These are phyloP conservation scores for Drosophila formosana DNA, from an alignment of 2,888 invertebrate species.

Conservation along the genomic window DNA sequence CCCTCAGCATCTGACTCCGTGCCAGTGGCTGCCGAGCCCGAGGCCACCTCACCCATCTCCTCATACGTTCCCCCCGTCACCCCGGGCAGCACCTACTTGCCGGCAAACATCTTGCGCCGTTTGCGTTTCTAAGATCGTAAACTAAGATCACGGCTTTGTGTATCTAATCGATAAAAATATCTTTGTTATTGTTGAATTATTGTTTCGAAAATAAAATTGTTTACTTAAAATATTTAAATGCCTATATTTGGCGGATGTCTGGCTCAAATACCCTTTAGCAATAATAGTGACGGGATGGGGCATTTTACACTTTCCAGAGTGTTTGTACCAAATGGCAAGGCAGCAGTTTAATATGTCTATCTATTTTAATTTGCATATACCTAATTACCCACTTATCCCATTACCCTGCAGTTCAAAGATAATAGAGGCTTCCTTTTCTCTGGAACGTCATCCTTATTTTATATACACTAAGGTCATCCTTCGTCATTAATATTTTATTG, in stretches of 20 bases:
- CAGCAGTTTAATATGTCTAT: no score
- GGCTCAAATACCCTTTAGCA: slow-evolving; percentile 2
- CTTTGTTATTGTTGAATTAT: slow-evolving; percentile 65
- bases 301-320: not conserved
- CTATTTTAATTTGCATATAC: no score
- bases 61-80: slow-evolving; percentile 67
- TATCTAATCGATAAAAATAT: slow-evolving; percentile 34
- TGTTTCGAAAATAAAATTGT: slow-evolving; percentile 59
- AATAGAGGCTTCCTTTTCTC: no score
- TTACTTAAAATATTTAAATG: slow-evolving; percentile 52
- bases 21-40: slow-evolving; percentile 26
- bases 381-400: no score
- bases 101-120: slow-evolving; percentile 73
- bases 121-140: slow-evolving; percentile 60
- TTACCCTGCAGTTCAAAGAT: no score
- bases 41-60: slow-evolving; percentile 52
- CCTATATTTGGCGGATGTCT: slow-evolving; percentile 29
- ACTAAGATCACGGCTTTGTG: slow-evolving; percentile 17
- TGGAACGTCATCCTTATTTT: no score
- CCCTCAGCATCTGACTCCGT: slow-evolving; percentile 25
- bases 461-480: no score
- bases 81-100: slow-evolving; percentile 71
- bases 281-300: not conserved
- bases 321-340: not conserved
- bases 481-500: no score